phyloP scores from a whole-genome alignment of 2,888 invertebrate genomes.

The Drosophila stalkeri region DNA sequence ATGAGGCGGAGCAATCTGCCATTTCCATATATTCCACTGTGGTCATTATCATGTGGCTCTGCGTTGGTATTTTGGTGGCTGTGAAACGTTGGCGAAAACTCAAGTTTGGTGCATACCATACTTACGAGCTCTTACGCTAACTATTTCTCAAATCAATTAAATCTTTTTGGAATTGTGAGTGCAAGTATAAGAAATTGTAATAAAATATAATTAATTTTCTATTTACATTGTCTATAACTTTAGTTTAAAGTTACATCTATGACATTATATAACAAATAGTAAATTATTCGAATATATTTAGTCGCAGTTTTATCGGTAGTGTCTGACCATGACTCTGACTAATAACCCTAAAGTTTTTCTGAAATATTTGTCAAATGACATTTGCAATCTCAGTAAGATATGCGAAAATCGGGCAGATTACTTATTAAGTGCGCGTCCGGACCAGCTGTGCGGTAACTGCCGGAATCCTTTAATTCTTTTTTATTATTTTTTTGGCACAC shows the following conservation, averaged over 20 bases:
- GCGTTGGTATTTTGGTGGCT: constrained; percentile 27
- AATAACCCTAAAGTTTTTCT: not conserved
- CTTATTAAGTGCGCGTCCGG: constrained; percentile 50
- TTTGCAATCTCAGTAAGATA: constrained; percentile 3
- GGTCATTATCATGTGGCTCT: constrained; percentile 51
- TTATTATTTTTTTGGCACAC: constrained; percentile 26
- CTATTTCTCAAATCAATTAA: too few species aligned
- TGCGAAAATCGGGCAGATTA: constrained; percentile 33
- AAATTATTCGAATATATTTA: too few species aligned
- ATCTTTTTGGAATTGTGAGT: too few species aligned
- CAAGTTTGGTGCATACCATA: not conserved
- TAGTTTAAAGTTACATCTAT: not conserved
- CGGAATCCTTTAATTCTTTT: not conserved
- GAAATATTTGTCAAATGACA: not conserved
- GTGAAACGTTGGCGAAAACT: constrained; percentile 36
- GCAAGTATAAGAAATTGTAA: not conserved
- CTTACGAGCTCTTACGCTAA: not conserved
- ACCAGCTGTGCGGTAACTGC: constrained; percentile 44
- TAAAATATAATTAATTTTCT: not conserved
- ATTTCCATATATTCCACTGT: constrained; percentile 39
- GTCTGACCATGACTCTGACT: not conserved
- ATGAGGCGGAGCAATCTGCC: constrained; percentile 5
- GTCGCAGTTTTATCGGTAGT: too few species aligned
- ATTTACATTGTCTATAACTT: not conserved
- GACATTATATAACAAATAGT: too few species aligned